Conservation (phyloP, 2,888 invertebrate species). For the Bombylius major region DNA sequence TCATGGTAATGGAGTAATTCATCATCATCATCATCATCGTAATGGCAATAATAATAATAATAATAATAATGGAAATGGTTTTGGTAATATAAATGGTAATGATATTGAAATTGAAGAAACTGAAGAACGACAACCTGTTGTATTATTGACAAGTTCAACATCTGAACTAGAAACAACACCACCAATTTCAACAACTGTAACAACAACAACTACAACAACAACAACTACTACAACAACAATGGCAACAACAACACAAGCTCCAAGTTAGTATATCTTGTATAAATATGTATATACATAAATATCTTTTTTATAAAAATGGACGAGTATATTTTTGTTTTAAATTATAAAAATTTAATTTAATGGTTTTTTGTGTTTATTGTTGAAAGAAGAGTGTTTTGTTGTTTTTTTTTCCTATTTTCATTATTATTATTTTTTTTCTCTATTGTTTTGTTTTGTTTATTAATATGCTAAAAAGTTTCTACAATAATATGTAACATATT, state of each 20-base stretch:
- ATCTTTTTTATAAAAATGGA: too few relatives aligned
- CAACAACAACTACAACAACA: constrained; percentile 35
- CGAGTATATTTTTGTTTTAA: too few relatives aligned
- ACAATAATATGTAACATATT: too few relatives aligned
- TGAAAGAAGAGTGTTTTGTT: too few relatives aligned
- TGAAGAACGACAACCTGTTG: constrained; percentile 32
- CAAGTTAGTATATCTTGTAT: constrained; percentile 40
- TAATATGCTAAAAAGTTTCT: too few relatives aligned
- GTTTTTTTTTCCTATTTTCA: too few relatives aligned
- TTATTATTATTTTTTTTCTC: too few relatives aligned
- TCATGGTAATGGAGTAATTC: not conserved
- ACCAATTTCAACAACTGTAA: constrained; percentile 32
- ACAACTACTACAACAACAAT: constrained; percentile 46
- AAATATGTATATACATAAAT: too few relatives aligned
- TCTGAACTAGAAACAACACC: constrained; percentile 39
- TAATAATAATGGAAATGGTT: constrained; percentile 2
- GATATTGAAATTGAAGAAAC: constrained; percentile 22
- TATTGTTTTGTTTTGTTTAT: too few relatives aligned
- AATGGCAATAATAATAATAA: constrained; percentile 29
- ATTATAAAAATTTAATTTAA: too few relatives aligned
- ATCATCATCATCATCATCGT: not conserved
- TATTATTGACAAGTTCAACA: constrained; percentile 37
- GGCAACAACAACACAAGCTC: constrained; percentile 44
- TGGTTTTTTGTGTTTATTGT: too few relatives aligned
- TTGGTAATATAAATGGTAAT: constrained; percentile 14